Conservation (phyloP, 2,797 vertebrate genomes). For the Mormyrus proboscirostris region DNA sequence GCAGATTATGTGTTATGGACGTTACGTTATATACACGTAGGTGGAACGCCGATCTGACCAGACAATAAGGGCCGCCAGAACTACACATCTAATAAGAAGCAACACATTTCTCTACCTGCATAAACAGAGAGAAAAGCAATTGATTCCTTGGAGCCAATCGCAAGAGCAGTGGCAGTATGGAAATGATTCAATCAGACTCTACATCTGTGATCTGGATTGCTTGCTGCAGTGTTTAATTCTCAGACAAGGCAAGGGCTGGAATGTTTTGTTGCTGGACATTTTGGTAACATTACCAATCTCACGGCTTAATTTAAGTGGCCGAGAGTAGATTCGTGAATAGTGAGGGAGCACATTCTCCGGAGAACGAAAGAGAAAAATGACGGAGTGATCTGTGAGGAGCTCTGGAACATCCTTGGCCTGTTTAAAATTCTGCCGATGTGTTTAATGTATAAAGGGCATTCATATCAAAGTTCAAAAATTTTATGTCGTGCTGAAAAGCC, state of each 20-base stretch:
- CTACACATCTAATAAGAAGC: constrained; percentile 6
- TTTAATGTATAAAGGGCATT: not conserved
- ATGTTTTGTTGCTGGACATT: constrained; percentile 12
- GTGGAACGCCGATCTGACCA: not conserved
- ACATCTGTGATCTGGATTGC: not conserved
- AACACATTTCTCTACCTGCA: not conserved
- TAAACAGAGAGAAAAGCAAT: constrained; percentile 13
- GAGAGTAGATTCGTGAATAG: not conserved
- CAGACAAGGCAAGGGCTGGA: not conserved
- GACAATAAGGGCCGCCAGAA: not conserved
- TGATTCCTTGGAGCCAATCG: not conserved
- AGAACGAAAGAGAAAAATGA: not conserved
- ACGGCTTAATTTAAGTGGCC: constrained; percentile 17
- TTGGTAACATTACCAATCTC: constrained; percentile 1
- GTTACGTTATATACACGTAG: not conserved
- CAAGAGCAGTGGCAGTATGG: not conserved
- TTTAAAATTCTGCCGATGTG: not conserved
- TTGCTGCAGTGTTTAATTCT: constrained; percentile 2
- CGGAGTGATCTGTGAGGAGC: not conserved
- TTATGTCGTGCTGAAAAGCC: not conserved
- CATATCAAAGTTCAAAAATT: not conserved
- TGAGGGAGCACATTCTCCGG: constrained; percentile 4
- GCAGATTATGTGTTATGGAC: not conserved
- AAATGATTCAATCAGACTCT: constrained; percentile 22
- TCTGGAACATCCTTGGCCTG: not conserved